Percentiles rank a stretch among this genome's conserved stretches.
These are phyloP conservation scores for Euura lappo DNA, from an alignment of 1,140 invertebrate genomes.

Conservation along the genomic window DNA sequence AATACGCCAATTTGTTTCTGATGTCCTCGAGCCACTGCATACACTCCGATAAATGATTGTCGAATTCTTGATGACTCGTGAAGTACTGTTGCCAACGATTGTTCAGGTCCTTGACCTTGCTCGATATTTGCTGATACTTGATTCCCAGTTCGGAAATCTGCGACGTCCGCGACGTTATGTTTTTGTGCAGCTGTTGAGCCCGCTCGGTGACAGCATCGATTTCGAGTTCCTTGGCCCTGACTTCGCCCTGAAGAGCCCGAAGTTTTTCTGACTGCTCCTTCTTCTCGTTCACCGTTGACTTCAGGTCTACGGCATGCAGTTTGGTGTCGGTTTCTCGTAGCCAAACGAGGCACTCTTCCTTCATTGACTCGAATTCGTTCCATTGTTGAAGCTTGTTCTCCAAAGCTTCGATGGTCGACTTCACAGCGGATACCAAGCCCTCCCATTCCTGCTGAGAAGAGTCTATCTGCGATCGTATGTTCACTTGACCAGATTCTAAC, in stretches of 20 bases:
- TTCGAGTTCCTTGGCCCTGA: slow-evolving; percentile 89
- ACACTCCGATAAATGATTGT: slow-evolving; percentile 80
- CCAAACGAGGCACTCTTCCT: slow-evolving; percentile 87
- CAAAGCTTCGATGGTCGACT: slow-evolving; percentile 76
- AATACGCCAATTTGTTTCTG: slow-evolving; percentile 82
- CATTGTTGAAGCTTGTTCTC: slow-evolving; percentile 87
- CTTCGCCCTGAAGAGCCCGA: slow-evolving; percentile 83
- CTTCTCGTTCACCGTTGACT: slow-evolving; percentile 83
- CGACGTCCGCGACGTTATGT: slow-evolving; percentile 67
- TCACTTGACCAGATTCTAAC: slow-evolving; percentile 81
- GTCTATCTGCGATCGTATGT: slow-evolving; percentile 85
- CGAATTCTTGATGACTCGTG: slow-evolving; percentile 86
- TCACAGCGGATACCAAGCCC: slow-evolving; percentile 76
- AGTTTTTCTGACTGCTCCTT: slow-evolving; percentile 82
- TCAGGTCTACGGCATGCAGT: slow-evolving; percentile 88
- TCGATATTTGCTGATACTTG: slow-evolving; percentile 89
- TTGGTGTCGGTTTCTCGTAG: slow-evolving; percentile 87
- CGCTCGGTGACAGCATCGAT: slow-evolving; percentile 92
- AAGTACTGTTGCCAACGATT: slow-evolving; percentile 93
- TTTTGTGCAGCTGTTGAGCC: slow-evolving; percentile 83
- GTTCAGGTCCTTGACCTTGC: slow-evolving; percentile 90
- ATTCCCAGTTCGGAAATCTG: slow-evolving; percentile 87
- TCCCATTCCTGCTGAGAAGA: slow-evolving; percentile 90
- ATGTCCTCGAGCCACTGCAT: slow-evolving; percentile 85
- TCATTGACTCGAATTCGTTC: slow-evolving; percentile 89